Conservation (phyloP, 2,113 vertebrate species). For the Cyprinus carpio region DNA sequence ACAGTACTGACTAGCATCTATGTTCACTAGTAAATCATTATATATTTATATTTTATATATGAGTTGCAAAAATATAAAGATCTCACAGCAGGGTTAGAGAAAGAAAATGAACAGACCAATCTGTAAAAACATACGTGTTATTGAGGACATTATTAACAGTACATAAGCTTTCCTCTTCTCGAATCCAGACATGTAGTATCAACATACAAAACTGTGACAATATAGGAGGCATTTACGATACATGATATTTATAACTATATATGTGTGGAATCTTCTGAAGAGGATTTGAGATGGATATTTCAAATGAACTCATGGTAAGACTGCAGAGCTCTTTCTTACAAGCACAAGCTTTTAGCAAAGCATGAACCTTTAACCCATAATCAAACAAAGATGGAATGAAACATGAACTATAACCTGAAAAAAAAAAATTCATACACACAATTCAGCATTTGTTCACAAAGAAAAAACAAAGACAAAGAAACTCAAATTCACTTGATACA, state of each 20-base stretch:
- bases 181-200: constrained; percentile 63
- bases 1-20: no score
- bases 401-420: constrained; percentile 1
- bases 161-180: constrained; percentile 65
- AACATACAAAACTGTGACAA: constrained; percentile 58
- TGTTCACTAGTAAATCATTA: no score
- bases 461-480: background rate
- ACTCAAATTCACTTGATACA: constrained; percentile 32
- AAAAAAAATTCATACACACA: background rate
- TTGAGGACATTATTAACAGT: constrained; percentile 70
- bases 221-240: constrained; percentile 56
- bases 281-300: constrained; percentile 69
- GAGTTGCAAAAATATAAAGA: no score
- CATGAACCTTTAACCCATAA: constrained; percentile 31
- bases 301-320: constrained; percentile 60
- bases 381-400: constrained; percentile 13
- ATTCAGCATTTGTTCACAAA: constrained; percentile 33
- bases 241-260: constrained; percentile 42
- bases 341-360: background rate
- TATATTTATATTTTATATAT: no score
- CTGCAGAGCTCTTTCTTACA: constrained; percentile 47
- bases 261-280: constrained; percentile 55
- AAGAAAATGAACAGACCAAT: constrained; percentile 16
- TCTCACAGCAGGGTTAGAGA: background rate
- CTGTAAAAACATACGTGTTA: constrained; percentile 79